Evolutionary conservation across 2,113 vertebrate genomes (phyloP), one percentile per base, ranked within the genome.

Genomic region (Picathartes gymnocephalus): DNA sequence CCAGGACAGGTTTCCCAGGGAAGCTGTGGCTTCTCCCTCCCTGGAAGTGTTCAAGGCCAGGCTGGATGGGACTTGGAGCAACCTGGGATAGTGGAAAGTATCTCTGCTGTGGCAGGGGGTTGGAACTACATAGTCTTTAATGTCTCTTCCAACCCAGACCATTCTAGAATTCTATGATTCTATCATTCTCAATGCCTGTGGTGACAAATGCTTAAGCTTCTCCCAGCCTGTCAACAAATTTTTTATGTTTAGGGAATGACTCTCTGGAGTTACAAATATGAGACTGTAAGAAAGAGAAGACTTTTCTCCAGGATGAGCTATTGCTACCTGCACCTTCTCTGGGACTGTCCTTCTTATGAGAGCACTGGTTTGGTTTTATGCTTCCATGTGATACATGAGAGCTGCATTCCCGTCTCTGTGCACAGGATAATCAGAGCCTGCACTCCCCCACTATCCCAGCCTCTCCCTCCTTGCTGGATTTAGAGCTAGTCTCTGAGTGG

Each of bases 401-500:
- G 60, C 82, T 65, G 62, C 17, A 2, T 73, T 95, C 92, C 76
- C 58, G 60, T 48, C 74, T 8, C 28, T n/a, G 19, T 39, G n/a
- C 47, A 56, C 0, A 4, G 82, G 51, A 81, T 77, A 50, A 80
- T 2, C 25, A 65, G 48, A 58, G 48, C 60, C 79, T 90, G 82
- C 56, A 62, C 94, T 91, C 81, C 89, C 72, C 61, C 78, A 19
- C 74, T 64, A 22, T 73, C 70, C 54, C 9, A 11, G 85, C 68
- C 80, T 81, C 61, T 95, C 89, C 48, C 54, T 92, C 69, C 50
- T 77, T 37, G 69, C 94, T 74, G 81, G 62, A 94, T 92, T 96
- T 96, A 92, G 91, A 82, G 83, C 65, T 72, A 61, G 65, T 44
- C 53, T 94, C 4, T 19, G 61, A 90, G 76, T 91, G 70, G 82